phyloP scores from a whole-genome alignment of 92 coral and sea anemone genomes.

The Diadumene lineata region DNA sequence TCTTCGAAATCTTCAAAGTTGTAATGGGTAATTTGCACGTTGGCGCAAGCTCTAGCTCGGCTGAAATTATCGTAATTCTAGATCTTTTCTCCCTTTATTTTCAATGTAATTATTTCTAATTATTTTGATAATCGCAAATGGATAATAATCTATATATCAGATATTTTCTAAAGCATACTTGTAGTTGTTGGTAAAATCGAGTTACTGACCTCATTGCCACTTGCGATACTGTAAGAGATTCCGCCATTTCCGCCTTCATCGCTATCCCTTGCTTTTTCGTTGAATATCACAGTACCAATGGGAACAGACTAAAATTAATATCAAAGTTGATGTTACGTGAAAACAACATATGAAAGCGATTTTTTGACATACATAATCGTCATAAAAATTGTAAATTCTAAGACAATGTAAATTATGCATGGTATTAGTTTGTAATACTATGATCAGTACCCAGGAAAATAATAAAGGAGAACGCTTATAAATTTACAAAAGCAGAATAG shows the following conservation, averaged over 20 bases:
- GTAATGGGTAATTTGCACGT: no score
- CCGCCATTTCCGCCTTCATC: not conserved
- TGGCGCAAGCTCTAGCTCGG: no score
- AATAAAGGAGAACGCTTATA: no score
- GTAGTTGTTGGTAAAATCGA: not conserved
- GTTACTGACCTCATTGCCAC: constrained; percentile 35
- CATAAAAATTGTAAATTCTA: not conserved
- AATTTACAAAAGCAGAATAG: no score
- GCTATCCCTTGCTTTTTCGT: constrained; percentile 7
- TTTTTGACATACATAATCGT: not conserved
- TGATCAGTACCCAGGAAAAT: no score
- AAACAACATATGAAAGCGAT: not conserved
- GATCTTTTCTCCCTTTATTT: no score
- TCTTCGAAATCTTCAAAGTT: no score
- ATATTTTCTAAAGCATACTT: not conserved
- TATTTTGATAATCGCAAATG: not conserved
- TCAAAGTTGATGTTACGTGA: not conserved
- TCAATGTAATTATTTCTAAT: no score
- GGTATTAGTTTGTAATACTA: not conserved
- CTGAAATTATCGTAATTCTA: no score
- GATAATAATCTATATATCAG: not conserved
- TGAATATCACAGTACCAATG: not conserved
- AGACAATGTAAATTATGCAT: not conserved
- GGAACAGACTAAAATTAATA: constrained; percentile 1
- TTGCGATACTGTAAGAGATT: constrained; percentile 13